Conservation (phyloP, 2,113 vertebrate genomes). For the Leptobrachium ailaonicum region DNA sequence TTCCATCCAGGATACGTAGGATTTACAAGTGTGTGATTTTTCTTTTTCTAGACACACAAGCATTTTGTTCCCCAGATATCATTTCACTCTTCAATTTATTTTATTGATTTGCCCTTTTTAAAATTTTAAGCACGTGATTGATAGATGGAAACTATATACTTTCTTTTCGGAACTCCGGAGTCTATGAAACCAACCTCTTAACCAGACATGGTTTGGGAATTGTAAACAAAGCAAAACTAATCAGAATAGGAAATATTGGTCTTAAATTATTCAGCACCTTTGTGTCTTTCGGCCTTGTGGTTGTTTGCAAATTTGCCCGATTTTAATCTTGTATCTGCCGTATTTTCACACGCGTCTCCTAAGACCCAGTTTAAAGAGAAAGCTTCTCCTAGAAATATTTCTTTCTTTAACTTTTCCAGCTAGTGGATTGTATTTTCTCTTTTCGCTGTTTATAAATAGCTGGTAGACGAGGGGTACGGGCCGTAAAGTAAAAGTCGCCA, state of each 20-base stretch:
- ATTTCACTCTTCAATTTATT: too few relatives aligned
- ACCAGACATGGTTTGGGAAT: conserved; percentile 34
- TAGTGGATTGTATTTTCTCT: not conserved
- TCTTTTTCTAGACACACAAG: too few relatives aligned
- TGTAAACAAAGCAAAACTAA: conserved; percentile 13
- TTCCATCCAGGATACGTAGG: too few relatives aligned
- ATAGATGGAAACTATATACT: too few relatives aligned
- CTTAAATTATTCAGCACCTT: conserved; percentile 52
- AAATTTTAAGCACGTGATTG: too few relatives aligned
- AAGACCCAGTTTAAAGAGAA: conserved; percentile 18
- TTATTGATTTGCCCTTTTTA: too few relatives aligned
- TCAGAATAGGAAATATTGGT: conserved; percentile 42
- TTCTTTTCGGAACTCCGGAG: conserved; percentile 1
- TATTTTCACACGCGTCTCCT: conserved; percentile 44
- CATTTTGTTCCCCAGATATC: too few relatives aligned
- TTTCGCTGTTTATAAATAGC: conserved; percentile 8
- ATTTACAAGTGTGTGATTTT: too few relatives aligned
- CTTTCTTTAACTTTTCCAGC: conserved; percentile 48
- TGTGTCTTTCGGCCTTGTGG: not conserved
- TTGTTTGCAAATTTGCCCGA: conserved; percentile 46
- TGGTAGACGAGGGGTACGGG: conserved; percentile 41
- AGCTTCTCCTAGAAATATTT: conserved; percentile 43
- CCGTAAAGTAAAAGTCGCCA: conserved; percentile 50
- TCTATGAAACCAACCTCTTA: conserved; percentile 33
- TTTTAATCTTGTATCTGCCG: conserved; percentile 51